Percentiles rank a stretch among this genome's conserved stretches.
phyloP scores from a whole-genome alignment of 2,797 vertebrate genomes.

The Intellagama lesueurii region DNA sequence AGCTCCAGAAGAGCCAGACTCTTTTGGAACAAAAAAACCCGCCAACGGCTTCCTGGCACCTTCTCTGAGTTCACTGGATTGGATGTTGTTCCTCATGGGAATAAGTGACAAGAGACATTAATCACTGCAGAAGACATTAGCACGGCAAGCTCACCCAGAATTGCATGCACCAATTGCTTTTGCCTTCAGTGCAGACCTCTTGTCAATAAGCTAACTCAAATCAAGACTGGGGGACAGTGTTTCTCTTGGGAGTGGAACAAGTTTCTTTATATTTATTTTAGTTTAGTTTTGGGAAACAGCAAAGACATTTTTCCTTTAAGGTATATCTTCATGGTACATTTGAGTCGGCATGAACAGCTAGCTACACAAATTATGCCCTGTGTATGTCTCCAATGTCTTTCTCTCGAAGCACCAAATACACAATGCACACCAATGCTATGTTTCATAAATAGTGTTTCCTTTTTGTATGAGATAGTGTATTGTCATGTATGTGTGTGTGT shows the following conservation, averaged over 20 bases:
- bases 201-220: conserved; percentile 43
- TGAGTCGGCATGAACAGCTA: conserved; percentile 8
- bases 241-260: conserved; percentile 15
- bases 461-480: background rate
- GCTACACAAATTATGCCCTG: background rate
- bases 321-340: background rate
- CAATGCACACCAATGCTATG: background rate
- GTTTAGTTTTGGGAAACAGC: conserved; percentile 16
- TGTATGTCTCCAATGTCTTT: background rate
- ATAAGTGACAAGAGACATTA: conserved; percentile 65
- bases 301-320: conserved; percentile 10
- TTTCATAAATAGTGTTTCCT: background rate
- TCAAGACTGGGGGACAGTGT: conserved; percentile 27
- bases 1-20: conserved; percentile 45
- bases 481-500: background rate
- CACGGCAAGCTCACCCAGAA: conserved; percentile 34
- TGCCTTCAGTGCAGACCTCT: conserved; percentile 27
- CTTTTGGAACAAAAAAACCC: conserved; percentile 38
- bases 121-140: conserved; percentile 52
- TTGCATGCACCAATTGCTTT: conserved; percentile 38
- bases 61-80: conserved; percentile 53
- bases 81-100: conserved; percentile 56
- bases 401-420: background rate
- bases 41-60: conserved; percentile 30
- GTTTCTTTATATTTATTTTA: conserved; percentile 31